These are phyloP conservation scores for Myotis lucifugus DNA, from an alignment of 2,113 vertebrate genomes.

Conservation along the genomic window DNA sequence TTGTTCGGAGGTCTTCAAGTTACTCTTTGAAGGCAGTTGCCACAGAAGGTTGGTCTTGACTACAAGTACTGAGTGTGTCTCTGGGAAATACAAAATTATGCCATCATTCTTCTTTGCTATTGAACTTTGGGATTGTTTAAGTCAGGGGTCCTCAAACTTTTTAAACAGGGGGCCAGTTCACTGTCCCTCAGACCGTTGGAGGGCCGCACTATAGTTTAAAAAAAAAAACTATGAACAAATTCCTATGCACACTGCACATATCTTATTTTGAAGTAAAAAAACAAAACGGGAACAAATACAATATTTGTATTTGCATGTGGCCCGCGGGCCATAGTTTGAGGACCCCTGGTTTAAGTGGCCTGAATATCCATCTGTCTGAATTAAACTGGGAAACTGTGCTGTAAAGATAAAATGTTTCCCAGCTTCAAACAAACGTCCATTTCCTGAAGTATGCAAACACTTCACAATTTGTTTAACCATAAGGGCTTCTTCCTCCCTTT, in stretches of 20 bases:
- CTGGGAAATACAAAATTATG: conserved; percentile 31
- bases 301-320: too few species aligned
- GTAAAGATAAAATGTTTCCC: conserved; percentile 1
- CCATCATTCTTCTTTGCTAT: neutral
- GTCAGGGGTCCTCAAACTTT: neutral
- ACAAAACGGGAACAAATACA: too few species aligned
- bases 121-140: conserved; percentile 37
- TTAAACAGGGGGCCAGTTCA: too few species aligned
- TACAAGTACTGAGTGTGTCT: neutral
- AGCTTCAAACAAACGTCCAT: neutral
- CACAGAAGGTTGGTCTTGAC: conserved; percentile 3
- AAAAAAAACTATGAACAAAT: too few species aligned
- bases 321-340: too few species aligned
- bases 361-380: neutral
- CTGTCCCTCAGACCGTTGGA: too few species aligned
- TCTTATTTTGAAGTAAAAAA: too few species aligned
- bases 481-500: neutral
- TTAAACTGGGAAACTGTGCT: conserved; percentile 17
- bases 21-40: neutral
- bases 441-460: neutral
- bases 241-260: too few species aligned
- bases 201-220: too few species aligned
- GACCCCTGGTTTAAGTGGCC: neutral
- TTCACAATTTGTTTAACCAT: conserved; percentile 9
- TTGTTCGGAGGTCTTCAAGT: neutral